phyloP scores from a whole-genome alignment of 2,113 vertebrate genomes.

The Pedionomus torquatus region DNA sequence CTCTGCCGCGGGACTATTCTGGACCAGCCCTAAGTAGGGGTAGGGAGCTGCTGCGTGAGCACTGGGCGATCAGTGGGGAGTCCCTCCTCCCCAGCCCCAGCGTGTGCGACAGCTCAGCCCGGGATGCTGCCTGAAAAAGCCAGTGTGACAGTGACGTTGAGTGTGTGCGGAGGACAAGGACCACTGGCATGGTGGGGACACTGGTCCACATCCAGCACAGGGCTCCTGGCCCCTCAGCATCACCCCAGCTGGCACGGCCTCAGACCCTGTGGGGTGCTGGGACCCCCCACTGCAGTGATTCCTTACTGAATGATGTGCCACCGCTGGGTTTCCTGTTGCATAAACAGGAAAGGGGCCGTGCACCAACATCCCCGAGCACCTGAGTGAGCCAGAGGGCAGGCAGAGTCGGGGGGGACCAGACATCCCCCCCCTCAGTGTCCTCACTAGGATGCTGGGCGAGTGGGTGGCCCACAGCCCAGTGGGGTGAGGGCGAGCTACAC shows the following conservation, averaged over 20 bases:
- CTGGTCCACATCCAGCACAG: background rate
- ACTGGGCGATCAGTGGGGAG: rapidly evolving
- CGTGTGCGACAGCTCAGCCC: background rate
- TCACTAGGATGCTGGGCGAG: background rate
- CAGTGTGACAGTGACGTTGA: rapidly evolving
- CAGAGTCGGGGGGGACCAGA: background rate
- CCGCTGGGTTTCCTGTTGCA: background rate
- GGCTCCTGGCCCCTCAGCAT: background rate
- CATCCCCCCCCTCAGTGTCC: background rate
- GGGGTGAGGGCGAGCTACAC: background rate
- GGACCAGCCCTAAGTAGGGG: background rate
- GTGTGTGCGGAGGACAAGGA: background rate
- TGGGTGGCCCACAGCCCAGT: background rate
- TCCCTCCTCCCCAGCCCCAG: rapidly evolving
- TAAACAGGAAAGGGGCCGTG: background rate
- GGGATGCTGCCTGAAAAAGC: background rate
- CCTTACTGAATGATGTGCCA: background rate
- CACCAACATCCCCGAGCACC: rapidly evolving
- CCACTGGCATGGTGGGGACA: background rate
- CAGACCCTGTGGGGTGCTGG: rapidly evolving
- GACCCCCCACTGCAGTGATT: background rate
- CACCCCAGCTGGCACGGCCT: background rate
- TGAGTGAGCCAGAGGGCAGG: rapidly evolving
- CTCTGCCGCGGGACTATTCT: background rate
- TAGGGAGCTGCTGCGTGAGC: background rate